Percentiles rank a stretch among this genome's conserved stretches.
phyloP scores from a whole-genome alignment of 37 sponge, comb jelly and placozoan genomes.

The Corticium candelabrum region DNA sequence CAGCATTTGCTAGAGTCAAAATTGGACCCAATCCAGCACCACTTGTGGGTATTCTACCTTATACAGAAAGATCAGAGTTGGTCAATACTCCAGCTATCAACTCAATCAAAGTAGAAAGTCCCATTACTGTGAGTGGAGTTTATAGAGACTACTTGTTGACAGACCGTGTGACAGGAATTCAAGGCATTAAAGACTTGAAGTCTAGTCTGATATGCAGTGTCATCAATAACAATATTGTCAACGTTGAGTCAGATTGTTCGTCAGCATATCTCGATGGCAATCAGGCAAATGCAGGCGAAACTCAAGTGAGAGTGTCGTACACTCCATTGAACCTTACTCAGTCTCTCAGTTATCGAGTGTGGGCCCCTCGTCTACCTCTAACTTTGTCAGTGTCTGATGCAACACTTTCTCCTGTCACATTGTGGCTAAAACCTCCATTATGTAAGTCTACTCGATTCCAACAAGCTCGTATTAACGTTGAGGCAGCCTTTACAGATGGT shows the following conservation, averaged over 20 bases:
- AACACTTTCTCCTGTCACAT: neutral
- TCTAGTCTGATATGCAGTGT: neutral
- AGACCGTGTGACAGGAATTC: neutral
- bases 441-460: neutral
- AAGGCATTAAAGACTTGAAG: neutral
- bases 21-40: neutral
- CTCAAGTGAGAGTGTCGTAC: neutral
- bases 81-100: neutral
- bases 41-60: neutral
- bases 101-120: neutral
- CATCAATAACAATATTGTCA: neutral
- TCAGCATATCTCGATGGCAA: neutral
- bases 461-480: neutral
- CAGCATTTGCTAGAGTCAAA: neutral
- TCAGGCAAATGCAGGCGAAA: neutral
- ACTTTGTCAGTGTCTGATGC: neutral
- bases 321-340: neutral
- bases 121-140: neutral
- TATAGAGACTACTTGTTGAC: neutral
- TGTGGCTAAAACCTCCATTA: neutral
- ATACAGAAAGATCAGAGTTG: neutral
- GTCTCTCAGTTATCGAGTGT: neutral
- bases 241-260: neutral
- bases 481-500: neutral
- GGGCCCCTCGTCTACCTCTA: neutral